Evolutionary conservation across 1,140 invertebrate species (phyloP).

Genomic region (Pararge aegeria): DNA sequence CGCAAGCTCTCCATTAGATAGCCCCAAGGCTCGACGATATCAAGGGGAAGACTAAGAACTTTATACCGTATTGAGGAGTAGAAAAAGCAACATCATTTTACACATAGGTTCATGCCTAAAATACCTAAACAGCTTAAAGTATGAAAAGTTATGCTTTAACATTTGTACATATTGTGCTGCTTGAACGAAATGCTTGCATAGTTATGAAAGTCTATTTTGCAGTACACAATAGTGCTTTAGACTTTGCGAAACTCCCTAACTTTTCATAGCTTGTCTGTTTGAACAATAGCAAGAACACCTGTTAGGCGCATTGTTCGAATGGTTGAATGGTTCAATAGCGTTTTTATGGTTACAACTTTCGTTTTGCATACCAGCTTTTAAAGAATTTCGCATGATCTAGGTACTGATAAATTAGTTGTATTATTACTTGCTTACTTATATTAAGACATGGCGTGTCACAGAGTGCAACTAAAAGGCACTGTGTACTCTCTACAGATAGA

Average conservation of each 20-base stretch:
- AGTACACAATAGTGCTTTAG: slow-evolving; percentile 13
- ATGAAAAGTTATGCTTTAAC: no score
- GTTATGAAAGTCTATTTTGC: slow-evolving; percentile 7
- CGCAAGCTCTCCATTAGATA: no score
- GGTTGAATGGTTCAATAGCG: slow-evolving; percentile 2
- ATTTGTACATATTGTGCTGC: not conserved
- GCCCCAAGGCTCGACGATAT: no score
- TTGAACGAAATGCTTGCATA: not conserved
- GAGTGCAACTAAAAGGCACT: no score
- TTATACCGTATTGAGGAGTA: no score
- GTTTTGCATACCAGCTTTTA: not conserved
- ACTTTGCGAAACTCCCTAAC: slow-evolving; percentile 13
- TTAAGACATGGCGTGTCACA: no score
- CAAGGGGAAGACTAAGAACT: no score
- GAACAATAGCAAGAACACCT: slow-evolving; percentile 18
- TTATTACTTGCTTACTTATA: not conserved
- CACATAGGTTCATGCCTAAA: no score
- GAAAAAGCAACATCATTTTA: no score
- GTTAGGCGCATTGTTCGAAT: slow-evolving; percentile 18
- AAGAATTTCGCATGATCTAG: not conserved
- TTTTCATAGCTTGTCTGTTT: slow-evolving; percentile 20
- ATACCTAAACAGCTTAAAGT: no score
- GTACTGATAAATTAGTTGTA: not conserved
- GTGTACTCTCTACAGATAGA: no score
- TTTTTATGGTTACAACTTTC: not conserved